A percentile compares a stretch with the other conserved stretches of the same genome.
Evolutionary conservation across 2,113 vertebrate genomes (phyloP).

Genomic region (Mormoops blainvillei): DNA sequence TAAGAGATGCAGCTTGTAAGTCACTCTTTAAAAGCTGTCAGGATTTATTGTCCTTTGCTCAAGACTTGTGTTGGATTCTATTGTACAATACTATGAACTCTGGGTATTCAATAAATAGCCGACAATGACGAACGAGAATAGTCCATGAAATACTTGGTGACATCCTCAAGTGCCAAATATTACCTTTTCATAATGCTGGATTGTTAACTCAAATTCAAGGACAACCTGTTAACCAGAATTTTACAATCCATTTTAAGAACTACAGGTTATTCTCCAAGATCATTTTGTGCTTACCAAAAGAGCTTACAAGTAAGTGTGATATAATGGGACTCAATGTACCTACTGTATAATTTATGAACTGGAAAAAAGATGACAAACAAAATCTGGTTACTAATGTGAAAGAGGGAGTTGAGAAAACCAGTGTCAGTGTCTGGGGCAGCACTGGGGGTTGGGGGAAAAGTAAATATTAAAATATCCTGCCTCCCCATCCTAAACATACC

Average conservation of each 20-base stretch:
- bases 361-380: neutral
- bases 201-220: neutral
- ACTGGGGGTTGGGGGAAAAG: neutral
- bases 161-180: neutral
- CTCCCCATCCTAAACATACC: neutral
- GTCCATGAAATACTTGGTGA: neutral
- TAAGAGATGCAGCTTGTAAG: neutral
- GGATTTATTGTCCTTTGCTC: conserved; percentile 10
- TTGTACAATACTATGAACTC: conserved; percentile 21
- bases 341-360: conserved; percentile 14
- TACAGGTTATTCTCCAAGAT: neutral
- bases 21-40: neutral
- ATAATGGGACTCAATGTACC: neutral
- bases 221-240: neutral
- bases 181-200: neutral
- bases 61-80: neutral
- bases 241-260: conserved; percentile 9
- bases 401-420: neutral
- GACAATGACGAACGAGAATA: neutral
- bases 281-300: neutral
- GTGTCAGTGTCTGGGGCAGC: neutral
- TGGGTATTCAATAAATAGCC: neutral
- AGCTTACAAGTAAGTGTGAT: neutral
- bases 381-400: neutral
- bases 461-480: neutral